These are phyloP conservation scores for Dicrurus megarhynchus DNA, from an alignment of 2,113 vertebrate genomes.

Conservation along the genomic window DNA sequence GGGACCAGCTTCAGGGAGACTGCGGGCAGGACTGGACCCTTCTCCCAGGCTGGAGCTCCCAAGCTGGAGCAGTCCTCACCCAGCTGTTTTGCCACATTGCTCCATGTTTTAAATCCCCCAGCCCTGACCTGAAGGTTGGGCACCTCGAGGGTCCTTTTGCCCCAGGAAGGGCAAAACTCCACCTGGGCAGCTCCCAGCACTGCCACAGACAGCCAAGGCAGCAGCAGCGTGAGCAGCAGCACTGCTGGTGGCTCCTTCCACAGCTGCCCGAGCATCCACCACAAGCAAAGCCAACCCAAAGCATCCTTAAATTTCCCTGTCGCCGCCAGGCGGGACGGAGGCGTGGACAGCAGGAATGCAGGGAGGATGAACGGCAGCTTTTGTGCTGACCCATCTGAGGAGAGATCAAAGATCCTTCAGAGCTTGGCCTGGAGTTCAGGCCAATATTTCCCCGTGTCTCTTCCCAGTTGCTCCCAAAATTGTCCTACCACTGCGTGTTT, in stretches of 20 bases:
- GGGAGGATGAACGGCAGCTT: neutral
- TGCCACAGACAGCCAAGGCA: fast-evolving
- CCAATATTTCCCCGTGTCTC: fast-evolving
- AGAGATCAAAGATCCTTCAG: neutral
- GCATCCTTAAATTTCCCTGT: neutral
- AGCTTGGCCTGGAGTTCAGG: neutral
- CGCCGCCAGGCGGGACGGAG: fast-evolving
- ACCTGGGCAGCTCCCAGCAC: neutral
- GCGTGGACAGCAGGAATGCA: neutral
- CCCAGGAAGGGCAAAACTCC: neutral
- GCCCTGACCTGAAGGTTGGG: neutral
- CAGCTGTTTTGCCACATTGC: fast-evolving
- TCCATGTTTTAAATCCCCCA: neutral
- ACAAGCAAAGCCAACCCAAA: neutral
- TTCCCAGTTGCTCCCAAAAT: neutral
- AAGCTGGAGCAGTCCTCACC: fast-evolving
- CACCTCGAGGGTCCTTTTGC: fast-evolving
- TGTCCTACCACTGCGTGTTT: fast-evolving
- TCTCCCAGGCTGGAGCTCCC: neutral
- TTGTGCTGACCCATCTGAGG: neutral
- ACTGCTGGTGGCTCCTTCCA: fast-evolving
- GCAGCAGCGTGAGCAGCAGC: neutral
- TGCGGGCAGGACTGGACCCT: neutral
- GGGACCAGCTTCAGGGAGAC: neutral
- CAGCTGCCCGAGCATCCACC: neutral